Evolutionary conservation across 2,888 invertebrate species (phyloP).

Genomic region (Adineta ricciae): DNA sequence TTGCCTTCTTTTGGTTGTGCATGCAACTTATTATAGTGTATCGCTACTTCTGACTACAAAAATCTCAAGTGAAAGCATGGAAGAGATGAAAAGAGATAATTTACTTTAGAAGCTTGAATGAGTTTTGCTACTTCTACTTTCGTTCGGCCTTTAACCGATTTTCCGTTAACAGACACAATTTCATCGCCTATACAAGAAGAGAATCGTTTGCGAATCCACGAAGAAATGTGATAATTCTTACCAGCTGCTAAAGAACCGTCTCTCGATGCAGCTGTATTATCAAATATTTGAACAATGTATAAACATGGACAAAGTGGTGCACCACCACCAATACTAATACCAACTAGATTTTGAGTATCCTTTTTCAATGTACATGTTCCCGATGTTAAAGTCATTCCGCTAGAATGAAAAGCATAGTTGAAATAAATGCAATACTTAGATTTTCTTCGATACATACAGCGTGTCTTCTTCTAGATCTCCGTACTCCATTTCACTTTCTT

Average conservation of each 20-base stretch:
- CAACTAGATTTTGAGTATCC: conserved; percentile 79
- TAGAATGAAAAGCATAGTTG: conserved; percentile 48
- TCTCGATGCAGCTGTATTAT: conserved; percentile 83
- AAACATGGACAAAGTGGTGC: conserved; percentile 81
- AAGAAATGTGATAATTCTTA: too few species aligned
- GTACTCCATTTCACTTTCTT: conserved; percentile 24
- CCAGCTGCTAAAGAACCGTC: conserved; percentile 86
- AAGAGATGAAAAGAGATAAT: conserved; percentile 28
- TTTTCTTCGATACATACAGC: neutral
- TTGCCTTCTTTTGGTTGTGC: conserved; percentile 92
- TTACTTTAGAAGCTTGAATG: conserved; percentile 79
- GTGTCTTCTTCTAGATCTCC: conserved; percentile 33
- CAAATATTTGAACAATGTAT: conserved; percentile 95
- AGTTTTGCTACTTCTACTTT: conserved; percentile 96
- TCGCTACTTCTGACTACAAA: conserved; percentile 69
- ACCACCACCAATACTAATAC: conserved; percentile 87
- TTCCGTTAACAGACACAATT: conserved; percentile 79
- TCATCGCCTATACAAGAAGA: conserved; percentile 62
- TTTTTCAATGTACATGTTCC: conserved; percentile 79
- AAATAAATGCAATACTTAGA: neutral
- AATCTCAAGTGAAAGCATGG: neutral
- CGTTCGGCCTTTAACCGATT: conserved; percentile 84
- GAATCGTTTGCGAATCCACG: neutral
- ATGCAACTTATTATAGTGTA: conserved; percentile 94
- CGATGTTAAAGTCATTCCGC: conserved; percentile 95